phyloP scores from a whole-genome alignment of 2,113 vertebrate species.

The Drymodes brunneopygia region DNA sequence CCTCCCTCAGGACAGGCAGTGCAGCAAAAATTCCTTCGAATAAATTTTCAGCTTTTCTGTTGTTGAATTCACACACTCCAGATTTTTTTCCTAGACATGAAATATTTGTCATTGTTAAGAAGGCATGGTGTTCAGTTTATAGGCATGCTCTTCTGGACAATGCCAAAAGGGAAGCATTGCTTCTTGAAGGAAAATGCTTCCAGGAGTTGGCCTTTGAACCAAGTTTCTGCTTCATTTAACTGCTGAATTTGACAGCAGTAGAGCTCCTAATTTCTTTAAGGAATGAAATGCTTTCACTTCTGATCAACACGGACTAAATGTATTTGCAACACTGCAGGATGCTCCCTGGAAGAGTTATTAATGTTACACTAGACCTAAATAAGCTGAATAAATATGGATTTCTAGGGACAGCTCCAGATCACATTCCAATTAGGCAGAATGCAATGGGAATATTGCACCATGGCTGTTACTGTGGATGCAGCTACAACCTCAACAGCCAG shows the following conservation, averaged over 20 bases:
- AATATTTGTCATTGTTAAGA: slow-evolving; percentile 37
- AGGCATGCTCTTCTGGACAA: slow-evolving; percentile 16
- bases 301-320: neutral
- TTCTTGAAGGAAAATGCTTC: slow-evolving; percentile 51
- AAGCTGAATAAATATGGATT: neutral
- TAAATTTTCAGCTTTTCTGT: neutral
- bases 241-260: slow-evolving; percentile 19
- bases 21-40: neutral
- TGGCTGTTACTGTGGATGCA: neutral
- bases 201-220: slow-evolving; percentile 58
- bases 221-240: slow-evolving; percentile 60
- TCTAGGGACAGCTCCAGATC: neutral
- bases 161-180: slow-evolving; percentile 28
- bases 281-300: slow-evolving; percentile 14
- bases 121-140: neutral
- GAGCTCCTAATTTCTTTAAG: slow-evolving; percentile 24
- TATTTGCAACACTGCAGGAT: neutral
- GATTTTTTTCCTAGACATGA: neutral
- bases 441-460: neutral
- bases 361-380: neutral
- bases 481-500: neutral
- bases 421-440: neutral
- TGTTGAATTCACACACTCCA: neutral
- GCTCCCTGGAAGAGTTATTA: neutral
- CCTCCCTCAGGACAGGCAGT: neutral